A percentile compares a stretch with the other conserved stretches of the same genome.
Conservation (phyloP, 2,797 vertebrate genomes). For the Mus spretus region DNA sequence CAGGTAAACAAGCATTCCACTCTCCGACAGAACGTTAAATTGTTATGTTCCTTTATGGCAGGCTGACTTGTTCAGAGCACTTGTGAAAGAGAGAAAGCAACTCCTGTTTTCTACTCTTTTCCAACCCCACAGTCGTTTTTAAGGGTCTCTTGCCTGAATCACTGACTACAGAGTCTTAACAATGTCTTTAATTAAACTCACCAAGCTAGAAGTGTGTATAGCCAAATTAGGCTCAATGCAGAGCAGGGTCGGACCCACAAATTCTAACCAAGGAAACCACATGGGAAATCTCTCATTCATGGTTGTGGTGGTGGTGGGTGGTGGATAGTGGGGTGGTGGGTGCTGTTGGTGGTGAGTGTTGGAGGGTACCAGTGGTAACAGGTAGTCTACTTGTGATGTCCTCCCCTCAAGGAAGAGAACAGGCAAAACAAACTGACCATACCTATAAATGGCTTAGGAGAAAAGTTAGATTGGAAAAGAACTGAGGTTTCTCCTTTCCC, state of each 20-base stretch:
- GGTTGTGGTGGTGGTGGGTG: neutral
- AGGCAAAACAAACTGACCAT: neutral
- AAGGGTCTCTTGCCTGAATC: conserved; percentile 39
- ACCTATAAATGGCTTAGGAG: neutral
- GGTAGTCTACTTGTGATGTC: neutral
- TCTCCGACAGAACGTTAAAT: conserved; percentile 72
- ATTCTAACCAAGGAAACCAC: conserved; percentile 25
- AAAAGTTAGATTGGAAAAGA: conserved; percentile 11
- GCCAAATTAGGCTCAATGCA: neutral
- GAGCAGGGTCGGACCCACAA: neutral
- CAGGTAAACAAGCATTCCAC: conserved; percentile 76
- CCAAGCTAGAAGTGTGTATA: neutral
- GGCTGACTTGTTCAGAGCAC: conserved; percentile 62
- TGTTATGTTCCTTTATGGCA: conserved; percentile 65
- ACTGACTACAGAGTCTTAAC: neutral
- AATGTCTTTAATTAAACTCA: neutral
- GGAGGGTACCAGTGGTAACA: neutral
- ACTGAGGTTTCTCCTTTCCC: neutral
- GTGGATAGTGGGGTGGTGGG: neutral
- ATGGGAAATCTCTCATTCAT: neutral
- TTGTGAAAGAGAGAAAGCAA: conserved; percentile 60
- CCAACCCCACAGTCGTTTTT: conserved; percentile 36
- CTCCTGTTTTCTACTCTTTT: conserved; percentile 48
- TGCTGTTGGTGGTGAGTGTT: neutral
- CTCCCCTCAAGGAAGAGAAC: neutral